A percentile compares a stretch with the other conserved stretches of the same genome.
Conservation (phyloP, 2,797 vertebrate genomes). For the Momotus momota region DNA sequence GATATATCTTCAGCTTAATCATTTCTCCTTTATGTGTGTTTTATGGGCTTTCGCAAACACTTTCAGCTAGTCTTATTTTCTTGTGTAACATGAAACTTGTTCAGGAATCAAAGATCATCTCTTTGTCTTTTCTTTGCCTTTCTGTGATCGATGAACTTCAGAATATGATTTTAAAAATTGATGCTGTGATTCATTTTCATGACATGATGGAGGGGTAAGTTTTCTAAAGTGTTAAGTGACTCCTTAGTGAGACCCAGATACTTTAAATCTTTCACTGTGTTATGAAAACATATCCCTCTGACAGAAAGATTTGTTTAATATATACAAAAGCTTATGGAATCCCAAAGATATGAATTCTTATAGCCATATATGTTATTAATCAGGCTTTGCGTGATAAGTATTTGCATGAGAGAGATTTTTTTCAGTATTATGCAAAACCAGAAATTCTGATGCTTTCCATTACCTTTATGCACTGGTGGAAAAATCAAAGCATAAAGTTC, state of each 20-base stretch:
- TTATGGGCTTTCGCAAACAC: not conserved
- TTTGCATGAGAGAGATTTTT: not conserved
- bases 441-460: not conserved
- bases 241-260: not conserved
- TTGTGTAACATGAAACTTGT: not conserved
- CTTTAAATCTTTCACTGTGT: not conserved
- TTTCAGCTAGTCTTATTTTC: not conserved
- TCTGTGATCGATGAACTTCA: conserved; percentile 1
- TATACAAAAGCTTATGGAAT: not conserved
- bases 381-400: not conserved
- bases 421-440: not conserved
- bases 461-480: not conserved
- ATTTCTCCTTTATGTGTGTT: not conserved
- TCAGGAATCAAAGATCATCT: not conserved
- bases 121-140: not conserved
- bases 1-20: not conserved
- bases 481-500: conserved; percentile 28
- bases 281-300: conserved; percentile 5
- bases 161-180: conserved; percentile 12
- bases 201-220: not conserved
- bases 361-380: not conserved
- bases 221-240: not conserved
- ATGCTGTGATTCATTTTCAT: conserved; percentile 8
- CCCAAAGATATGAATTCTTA: conserved; percentile 17
- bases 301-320: conserved; percentile 30